Percentiles rank a stretch among this genome's conserved stretches.
Conservation (phyloP, 2,113 vertebrate species). For the Nothobranchius furzeri region DNA sequence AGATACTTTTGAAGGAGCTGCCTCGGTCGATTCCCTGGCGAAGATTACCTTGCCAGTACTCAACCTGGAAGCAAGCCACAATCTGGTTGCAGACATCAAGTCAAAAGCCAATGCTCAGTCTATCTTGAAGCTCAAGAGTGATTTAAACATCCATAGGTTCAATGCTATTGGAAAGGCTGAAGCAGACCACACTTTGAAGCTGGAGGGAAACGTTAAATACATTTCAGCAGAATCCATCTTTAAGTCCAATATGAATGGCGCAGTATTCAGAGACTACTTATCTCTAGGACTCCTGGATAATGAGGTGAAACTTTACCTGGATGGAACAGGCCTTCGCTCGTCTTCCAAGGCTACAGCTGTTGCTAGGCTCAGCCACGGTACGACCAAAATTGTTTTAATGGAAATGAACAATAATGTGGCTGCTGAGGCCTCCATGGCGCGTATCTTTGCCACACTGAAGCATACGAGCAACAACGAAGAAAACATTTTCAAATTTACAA, state of each 20-base stretch:
- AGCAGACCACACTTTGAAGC: slow-evolving; percentile 76
- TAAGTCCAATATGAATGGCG: slow-evolving; percentile 79
- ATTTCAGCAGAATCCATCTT: slow-evolving; percentile 82
- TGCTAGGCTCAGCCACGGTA: slow-evolving; percentile 67
- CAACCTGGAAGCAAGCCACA: slow-evolving; percentile 83
- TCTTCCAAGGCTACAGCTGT: slow-evolving; percentile 77
- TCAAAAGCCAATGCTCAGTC: slow-evolving; percentile 79
- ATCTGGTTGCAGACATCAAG: slow-evolving; percentile 84
- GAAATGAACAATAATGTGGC: slow-evolving; percentile 83
- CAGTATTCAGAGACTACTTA: slow-evolving; percentile 64
- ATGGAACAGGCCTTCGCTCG: slow-evolving; percentile 81
- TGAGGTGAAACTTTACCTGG: slow-evolving; percentile 82
- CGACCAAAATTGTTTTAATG: slow-evolving; percentile 75
- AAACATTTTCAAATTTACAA: slow-evolving; percentile 57
- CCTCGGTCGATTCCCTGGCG: slow-evolving; percentile 75
- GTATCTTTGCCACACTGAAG: slow-evolving; percentile 81
- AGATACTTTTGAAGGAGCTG: slow-evolving; percentile 76
- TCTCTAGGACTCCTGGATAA: slow-evolving; percentile 81
- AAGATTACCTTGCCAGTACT: slow-evolving; percentile 77
- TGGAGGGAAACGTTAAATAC: slow-evolving; percentile 81
- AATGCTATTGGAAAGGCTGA: slow-evolving; percentile 78
- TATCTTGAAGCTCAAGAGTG: slow-evolving; percentile 77
- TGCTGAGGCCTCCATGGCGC: slow-evolving; percentile 79
- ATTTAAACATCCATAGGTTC: slow-evolving; percentile 75
- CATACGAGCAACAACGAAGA: slow-evolving; percentile 79